Conservation (phyloP, 2,113 vertebrate genomes). For the Hippocampus zosterae region DNA sequence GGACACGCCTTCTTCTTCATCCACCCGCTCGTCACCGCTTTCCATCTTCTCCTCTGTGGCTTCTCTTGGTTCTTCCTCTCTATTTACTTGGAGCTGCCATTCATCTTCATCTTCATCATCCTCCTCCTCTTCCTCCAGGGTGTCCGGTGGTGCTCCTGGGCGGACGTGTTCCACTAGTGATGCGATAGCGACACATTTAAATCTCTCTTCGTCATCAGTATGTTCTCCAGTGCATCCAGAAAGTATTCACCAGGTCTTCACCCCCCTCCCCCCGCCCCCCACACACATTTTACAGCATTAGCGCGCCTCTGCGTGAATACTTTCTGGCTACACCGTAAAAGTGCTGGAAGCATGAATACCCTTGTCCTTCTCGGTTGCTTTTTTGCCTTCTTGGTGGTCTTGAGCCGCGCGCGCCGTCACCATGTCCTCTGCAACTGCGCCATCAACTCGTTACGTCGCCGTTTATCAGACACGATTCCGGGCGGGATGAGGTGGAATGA, state of each 20-base stretch:
- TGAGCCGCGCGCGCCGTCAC: constrained; percentile 40
- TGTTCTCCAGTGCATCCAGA: neutral
- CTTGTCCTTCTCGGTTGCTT: constrained; percentile 34
- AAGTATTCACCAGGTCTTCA: neutral
- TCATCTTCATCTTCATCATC: constrained; percentile 10
- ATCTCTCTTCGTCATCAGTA: neutral
- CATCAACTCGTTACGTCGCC: constrained; percentile 38
- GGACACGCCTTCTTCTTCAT: neutral
- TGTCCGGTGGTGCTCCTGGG: constrained; percentile 16
- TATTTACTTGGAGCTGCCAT: neutral
- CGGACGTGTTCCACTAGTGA: constrained; percentile 38
- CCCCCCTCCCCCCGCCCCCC: no score
- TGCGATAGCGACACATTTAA: constrained; percentile 48
- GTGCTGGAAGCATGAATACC: constrained; percentile 38
- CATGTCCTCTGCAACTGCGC: constrained; percentile 67
- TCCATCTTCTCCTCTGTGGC: constrained; percentile 3
- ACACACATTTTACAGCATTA: no score
- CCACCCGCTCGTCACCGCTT: neutral
- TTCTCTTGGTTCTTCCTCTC: neutral
- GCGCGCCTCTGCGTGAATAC: neutral
- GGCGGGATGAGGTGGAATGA: constrained; percentile 34
- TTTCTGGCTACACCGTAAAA: neutral
- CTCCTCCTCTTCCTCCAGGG: constrained; percentile 10
- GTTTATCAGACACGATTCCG: neutral
- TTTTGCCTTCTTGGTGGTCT: constrained; percentile 24